Base-by-base conservation (phyloP, 2,113 vertebrate species). In the Gracilinanus agilis region DNA sequence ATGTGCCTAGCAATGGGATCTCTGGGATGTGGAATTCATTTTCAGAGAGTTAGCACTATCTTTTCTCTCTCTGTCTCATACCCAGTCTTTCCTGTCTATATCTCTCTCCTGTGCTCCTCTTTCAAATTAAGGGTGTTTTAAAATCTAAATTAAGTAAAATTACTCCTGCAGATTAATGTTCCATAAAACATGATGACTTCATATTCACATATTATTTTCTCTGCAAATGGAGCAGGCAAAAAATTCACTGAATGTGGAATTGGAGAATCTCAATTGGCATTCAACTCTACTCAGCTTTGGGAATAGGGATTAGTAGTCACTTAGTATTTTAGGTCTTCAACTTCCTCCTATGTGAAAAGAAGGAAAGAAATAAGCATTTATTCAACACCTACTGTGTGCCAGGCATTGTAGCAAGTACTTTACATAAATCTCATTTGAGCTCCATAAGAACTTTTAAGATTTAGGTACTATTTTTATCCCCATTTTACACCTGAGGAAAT, bases 71-170 rank as follows among this genome's bases (percentile, higher is more conserved):
- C 55, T 29, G 44, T 55, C 44, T 44, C 34, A 89, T 23, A 54
- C 55, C 55, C 94, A n/a, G 13, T 2, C 54, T 92, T 6, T 10
- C 9, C 88, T 24, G 7, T 91, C 49, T 54, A 89, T 23, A 89
- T 92, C n/a, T 53, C 0, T 93, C 40, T 95, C 53, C 3, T 25
- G 0, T 56, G 54, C 40, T 83, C 67, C 19, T 53, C 55, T 94
- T 27, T 93, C 90, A 90, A 92, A 92, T 89, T 44, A 49, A 25
- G 29, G n/a, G 27, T 54, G n/a, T 94, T 53, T 58, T 55, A 75
- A 19, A 29, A 54, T 89, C 9, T 54, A 55, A 94, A 55, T 67
- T 53, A 40, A 34, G 55, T 67, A 21, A 6, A 53, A 93, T 53
- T 24, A 12, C 55, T 75, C 88, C 1, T 53, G 24, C 67, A 25